phyloP scores from a whole-genome alignment of 2,797 vertebrate genomes.

The Syngnathus rostellatus region DNA sequence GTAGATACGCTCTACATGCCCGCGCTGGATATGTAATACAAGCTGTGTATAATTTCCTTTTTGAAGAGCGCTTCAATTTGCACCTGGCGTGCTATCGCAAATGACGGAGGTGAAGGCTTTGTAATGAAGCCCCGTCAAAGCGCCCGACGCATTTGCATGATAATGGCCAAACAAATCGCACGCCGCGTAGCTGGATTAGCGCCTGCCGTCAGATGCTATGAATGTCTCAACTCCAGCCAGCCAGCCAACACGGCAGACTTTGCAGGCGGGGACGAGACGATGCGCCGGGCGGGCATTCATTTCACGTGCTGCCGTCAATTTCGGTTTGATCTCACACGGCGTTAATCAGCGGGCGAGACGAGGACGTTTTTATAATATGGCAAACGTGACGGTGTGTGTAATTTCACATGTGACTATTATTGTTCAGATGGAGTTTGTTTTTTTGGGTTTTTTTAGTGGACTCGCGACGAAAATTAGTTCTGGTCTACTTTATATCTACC shows the following conservation, averaged over 20 bases:
- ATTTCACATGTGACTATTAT: not conserved
- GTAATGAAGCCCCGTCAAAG: not conserved
- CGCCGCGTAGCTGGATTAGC: slow-evolving; percentile 4
- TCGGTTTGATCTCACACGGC: not conserved
- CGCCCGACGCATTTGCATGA: not conserved
- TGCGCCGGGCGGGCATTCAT: not conserved
- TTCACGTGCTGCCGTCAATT: not conserved
- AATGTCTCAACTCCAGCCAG: slow-evolving; percentile 4
- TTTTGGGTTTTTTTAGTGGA: too few species aligned
- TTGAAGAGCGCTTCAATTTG: slow-evolving; percentile 5
- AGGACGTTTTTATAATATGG: not conserved
- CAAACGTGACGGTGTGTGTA: not conserved
- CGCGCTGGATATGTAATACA: not conserved
- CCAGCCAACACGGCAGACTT: not conserved
- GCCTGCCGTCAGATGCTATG: not conserved
- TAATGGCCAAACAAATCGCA: slow-evolving; percentile 5
- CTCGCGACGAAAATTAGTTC: too few species aligned
- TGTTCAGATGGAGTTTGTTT: slow-evolving; percentile 2
- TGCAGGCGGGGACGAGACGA: not conserved
- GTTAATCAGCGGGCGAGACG: not conserved
- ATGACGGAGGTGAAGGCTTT: slow-evolving; percentile 1
- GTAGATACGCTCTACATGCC: not conserved
- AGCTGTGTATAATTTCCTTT: not conserved
- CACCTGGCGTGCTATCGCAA: not conserved
- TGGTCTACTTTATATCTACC: not conserved